A percentile compares a stretch with the other conserved stretches of the same genome.
Evolutionary conservation across 2,113 vertebrate genomes (phyloP).

Genomic region (Camelus dromedarius): DNA sequence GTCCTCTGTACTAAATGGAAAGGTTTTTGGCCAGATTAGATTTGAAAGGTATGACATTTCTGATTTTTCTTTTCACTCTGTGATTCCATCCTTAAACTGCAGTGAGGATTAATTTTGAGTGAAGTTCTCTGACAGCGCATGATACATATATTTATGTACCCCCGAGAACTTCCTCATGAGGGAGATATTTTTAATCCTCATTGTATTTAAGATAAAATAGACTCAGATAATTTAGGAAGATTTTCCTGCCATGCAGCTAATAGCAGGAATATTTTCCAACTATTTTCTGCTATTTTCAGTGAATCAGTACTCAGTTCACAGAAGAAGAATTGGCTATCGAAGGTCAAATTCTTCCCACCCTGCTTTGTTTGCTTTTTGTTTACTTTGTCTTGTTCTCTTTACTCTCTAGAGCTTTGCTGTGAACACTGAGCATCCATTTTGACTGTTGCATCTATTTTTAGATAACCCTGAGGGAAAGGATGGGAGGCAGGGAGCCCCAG

Average conservation of each 20-base stretch:
- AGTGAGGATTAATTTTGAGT: neutral
- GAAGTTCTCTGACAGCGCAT: neutral
- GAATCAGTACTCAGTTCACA: neutral
- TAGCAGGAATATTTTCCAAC: neutral
- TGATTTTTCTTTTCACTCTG: neutral
- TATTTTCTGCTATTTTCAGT: neutral
- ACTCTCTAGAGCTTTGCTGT: neutral
- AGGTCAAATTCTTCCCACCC: neutral
- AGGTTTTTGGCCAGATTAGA: neutral
- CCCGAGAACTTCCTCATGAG: neutral
- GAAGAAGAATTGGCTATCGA: neutral
- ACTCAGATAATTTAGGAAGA: neutral
- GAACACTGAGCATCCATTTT: neutral
- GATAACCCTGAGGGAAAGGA: neutral
- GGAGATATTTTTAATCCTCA: neutral
- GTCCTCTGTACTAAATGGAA: neutral
- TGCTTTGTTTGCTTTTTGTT: neutral
- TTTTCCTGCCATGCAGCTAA: neutral
- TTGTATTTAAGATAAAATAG: neutral
- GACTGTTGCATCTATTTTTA: neutral
- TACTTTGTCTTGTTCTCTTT: neutral
- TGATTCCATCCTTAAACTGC: neutral
- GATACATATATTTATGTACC: neutral
- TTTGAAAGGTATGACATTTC: neutral
- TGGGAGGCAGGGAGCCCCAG: neutral